A percentile compares a stretch with the other conserved stretches of the same genome.
phyloP scores from a whole-genome alignment of 2,888 invertebrate genomes.

The Cryptocephalus moraei region DNA sequence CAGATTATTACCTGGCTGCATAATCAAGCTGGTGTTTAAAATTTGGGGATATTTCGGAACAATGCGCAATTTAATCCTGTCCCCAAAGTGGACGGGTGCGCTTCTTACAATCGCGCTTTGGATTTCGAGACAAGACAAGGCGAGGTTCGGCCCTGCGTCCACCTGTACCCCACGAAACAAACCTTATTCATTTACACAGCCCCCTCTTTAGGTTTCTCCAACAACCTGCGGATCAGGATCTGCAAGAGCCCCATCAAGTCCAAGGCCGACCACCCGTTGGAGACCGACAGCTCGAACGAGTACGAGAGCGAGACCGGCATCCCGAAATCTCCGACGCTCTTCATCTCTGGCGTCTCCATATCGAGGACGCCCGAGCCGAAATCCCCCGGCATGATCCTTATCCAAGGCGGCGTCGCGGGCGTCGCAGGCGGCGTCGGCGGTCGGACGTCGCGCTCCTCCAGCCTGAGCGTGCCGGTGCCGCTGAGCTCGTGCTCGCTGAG shows the following conservation, averaged over 20 bases:
- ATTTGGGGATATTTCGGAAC: no score
- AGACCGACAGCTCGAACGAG: conserved; percentile 44
- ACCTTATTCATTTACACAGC: background rate
- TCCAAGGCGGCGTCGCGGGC: conserved; percentile 25
- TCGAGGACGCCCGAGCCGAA: conserved; percentile 44
- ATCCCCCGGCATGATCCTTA: conserved; percentile 33
- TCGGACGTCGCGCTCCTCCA: conserved; percentile 39
- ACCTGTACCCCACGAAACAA: no score
- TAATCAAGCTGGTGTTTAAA: no score
- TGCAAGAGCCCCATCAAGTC: conserved; percentile 29
- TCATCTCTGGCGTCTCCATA: conserved; percentile 48
- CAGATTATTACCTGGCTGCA: no score
- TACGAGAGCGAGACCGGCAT: conserved; percentile 49
- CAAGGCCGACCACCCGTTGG: conserved; percentile 29
- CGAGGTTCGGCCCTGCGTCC: no score
- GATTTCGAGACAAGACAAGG: no score
- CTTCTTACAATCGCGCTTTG: no score
- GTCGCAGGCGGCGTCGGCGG: conserved; percentile 30
- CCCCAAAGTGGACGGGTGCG: no score
- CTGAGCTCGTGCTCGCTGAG: conserved; percentile 33
- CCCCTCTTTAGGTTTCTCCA: conserved; percentile 20
- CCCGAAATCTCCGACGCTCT: conserved; percentile 46
- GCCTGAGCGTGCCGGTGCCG: conserved; percentile 40
- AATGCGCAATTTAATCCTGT: no score
- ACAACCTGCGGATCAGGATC: conserved; percentile 36